phyloP scores from a whole-genome alignment of 2,888 invertebrate species.

The Temnothorax unifasciatus region DNA sequence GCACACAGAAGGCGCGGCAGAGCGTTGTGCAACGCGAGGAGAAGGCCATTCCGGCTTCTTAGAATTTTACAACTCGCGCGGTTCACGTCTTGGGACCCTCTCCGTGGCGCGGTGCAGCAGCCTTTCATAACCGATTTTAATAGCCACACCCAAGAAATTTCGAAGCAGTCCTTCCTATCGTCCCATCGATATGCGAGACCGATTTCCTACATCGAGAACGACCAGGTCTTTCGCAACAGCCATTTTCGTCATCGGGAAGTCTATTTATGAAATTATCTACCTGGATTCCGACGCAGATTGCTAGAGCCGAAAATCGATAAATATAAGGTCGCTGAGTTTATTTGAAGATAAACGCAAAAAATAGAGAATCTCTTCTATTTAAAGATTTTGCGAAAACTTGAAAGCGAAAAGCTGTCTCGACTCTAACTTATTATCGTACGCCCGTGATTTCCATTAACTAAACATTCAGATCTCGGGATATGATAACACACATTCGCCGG shows the following conservation, averaged over 20 bases:
- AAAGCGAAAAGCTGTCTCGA: neutral
- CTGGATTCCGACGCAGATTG: neutral
- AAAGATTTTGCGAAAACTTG: neutral
- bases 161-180: conserved; percentile 55
- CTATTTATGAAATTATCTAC: neutral
- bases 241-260: conserved; percentile 7
- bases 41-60: conserved; percentile 56
- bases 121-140: conserved; percentile 65
- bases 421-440: neutral
- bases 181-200: conserved; percentile 24
- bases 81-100: conserved; percentile 38
- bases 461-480: conserved; percentile 46
- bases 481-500: conserved; percentile 59
- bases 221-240: conserved; percentile 28
- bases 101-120: conserved; percentile 7
- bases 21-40: conserved; percentile 52
- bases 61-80: conserved; percentile 52
- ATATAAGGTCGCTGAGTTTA: neutral
- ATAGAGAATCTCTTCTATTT: neutral
- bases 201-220: conserved; percentile 43
- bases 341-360: neutral
- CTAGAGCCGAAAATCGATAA: neutral
- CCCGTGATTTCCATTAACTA: conserved; percentile 43
- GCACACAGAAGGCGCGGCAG: conserved; percentile 57
- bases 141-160: conserved; percentile 63